Conservation (phyloP, 2,888 invertebrate genomes). For the Nematopogon swammerdamellus region DNA sequence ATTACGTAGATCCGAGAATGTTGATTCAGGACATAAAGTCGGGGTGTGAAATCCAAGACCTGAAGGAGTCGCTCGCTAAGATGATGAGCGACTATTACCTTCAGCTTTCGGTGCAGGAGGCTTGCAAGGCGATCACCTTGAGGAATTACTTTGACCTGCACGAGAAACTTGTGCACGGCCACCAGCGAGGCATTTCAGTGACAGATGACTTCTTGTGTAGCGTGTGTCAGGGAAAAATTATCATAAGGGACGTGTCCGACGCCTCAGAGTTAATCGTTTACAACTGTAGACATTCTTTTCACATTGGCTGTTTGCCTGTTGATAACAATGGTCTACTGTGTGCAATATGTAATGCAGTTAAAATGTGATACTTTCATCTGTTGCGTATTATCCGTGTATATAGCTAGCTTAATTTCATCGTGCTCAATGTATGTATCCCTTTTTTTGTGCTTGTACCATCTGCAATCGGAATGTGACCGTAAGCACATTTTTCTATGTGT, state of each 20-base stretch:
- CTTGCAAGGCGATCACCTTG: slow-evolving; percentile 86
- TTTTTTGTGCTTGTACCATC: too few species aligned
- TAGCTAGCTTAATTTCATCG: slow-evolving; percentile 1
- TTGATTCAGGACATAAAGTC: slow-evolving; percentile 82
- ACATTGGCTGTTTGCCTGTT: slow-evolving; percentile 75
- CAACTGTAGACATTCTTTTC: slow-evolving; percentile 88
- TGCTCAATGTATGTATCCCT: background rate
- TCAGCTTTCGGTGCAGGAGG: slow-evolving; percentile 88
- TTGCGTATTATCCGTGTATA: background rate
- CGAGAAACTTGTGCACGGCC: slow-evolving; percentile 72
- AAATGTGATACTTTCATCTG: slow-evolving; percentile 6
- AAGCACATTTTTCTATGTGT: too few species aligned
- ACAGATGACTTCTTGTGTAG: slow-evolving; percentile 75
- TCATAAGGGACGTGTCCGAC: slow-evolving; percentile 67
- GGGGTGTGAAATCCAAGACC: slow-evolving; percentile 82
- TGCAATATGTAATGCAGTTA: slow-evolving; percentile 12
- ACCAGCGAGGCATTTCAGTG: slow-evolving; percentile 74
- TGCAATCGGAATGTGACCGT: too few species aligned
- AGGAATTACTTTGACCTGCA: slow-evolving; percentile 87
- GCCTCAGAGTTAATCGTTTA: slow-evolving; percentile 75
- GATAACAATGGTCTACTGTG: slow-evolving; percentile 23
- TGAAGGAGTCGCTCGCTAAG: slow-evolving; percentile 88
- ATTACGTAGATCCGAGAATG: slow-evolving; percentile 86
- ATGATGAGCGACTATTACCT: slow-evolving; percentile 94
- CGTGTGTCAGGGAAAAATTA: slow-evolving; percentile 72